phyloP scores from a whole-genome alignment of 2,888 invertebrate species.

The Eurytoma adleriae region DNA sequence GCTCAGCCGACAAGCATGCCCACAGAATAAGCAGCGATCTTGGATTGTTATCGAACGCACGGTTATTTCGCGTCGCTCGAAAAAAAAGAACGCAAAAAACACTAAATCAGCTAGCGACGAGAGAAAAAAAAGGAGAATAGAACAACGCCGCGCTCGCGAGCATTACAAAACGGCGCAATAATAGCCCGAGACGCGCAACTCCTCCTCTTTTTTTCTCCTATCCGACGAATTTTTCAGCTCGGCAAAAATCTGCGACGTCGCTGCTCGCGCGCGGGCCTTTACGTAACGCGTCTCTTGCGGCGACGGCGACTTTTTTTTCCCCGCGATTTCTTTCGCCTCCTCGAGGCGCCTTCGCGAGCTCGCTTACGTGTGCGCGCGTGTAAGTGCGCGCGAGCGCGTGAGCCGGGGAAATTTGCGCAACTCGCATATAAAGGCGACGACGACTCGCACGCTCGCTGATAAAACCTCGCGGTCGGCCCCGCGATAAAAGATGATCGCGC shows the following conservation, averaged over 20 bases:
- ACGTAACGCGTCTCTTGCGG: constrained; percentile 33
- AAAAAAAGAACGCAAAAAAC: too few relatives aligned
- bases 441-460: constrained; percentile 31
- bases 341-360: constrained; percentile 1
- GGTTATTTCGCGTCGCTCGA: too few relatives aligned
- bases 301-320: constrained; percentile 1
- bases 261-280: constrained; percentile 21
- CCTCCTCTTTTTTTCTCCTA: background rate
- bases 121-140: too few relatives aligned
- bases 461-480: constrained; percentile 36
- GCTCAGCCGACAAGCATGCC: too few relatives aligned
- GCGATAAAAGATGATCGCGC: constrained; percentile 42
- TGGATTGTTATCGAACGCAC: too few relatives aligned
- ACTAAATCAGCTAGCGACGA: too few relatives aligned
- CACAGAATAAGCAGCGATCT: too few relatives aligned
- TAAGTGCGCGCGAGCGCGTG: background rate
- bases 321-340: constrained; percentile 38
- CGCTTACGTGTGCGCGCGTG: background rate
- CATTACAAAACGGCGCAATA: constrained; percentile 29
- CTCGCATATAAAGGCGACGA: background rate
- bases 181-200: constrained; percentile 7
- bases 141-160: constrained; percentile 6
- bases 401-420: constrained; percentile 47
- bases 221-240: constrained; percentile 18
- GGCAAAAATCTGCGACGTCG: constrained; percentile 22